These are phyloP conservation scores for Trichogramma dendrolimi DNA, from an alignment of 2,888 invertebrate genomes.

Conservation along the genomic window DNA sequence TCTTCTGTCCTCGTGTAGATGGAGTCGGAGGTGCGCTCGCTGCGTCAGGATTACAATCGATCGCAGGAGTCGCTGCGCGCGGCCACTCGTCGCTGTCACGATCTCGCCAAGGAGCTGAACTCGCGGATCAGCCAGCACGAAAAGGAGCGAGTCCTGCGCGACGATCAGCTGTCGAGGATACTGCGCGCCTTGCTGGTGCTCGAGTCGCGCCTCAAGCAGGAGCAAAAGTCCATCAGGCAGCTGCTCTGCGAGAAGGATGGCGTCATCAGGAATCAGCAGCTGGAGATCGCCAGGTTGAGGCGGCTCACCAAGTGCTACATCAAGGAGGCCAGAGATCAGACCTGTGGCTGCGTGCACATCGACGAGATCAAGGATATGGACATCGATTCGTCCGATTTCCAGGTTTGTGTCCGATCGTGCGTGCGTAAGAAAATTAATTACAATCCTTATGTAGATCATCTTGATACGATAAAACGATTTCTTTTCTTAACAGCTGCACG, in stretches of 20 bases:
- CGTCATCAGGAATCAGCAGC: slow-evolving; percentile 66
- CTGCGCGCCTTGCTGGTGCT: slow-evolving; percentile 67
- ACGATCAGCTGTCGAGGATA: slow-evolving; percentile 69
- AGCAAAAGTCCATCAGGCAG: slow-evolving; percentile 68
- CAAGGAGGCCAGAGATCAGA: slow-evolving; percentile 57
- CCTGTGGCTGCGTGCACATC: slow-evolving; percentile 33
- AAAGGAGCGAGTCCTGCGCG: slow-evolving; percentile 62
- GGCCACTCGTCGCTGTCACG: slow-evolving; percentile 63
- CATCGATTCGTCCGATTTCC: slow-evolving; percentile 22
- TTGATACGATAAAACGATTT: background rate
- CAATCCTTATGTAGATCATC: background rate
- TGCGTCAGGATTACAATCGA: slow-evolving; percentile 61
- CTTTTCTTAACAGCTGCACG: slow-evolving; percentile 25
- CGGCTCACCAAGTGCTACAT: slow-evolving; percentile 56
- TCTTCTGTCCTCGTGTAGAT: slow-evolving; percentile 55
- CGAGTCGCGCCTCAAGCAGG: slow-evolving; percentile 68
- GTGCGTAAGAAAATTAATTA: background rate
- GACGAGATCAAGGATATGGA: background rate
- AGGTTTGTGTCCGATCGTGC: slow-evolving; percentile 16
- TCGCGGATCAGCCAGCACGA: slow-evolving; percentile 44
- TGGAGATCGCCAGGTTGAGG: slow-evolving; percentile 65
- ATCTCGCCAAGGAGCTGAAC: slow-evolving; percentile 57
- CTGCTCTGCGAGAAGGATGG: slow-evolving; percentile 69
- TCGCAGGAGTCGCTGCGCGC: slow-evolving; percentile 65
- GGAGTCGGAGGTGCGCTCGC: slow-evolving; percentile 57